phyloP scores from a whole-genome alignment of 2,888 invertebrate species.

The Escarpia spicata region DNA sequence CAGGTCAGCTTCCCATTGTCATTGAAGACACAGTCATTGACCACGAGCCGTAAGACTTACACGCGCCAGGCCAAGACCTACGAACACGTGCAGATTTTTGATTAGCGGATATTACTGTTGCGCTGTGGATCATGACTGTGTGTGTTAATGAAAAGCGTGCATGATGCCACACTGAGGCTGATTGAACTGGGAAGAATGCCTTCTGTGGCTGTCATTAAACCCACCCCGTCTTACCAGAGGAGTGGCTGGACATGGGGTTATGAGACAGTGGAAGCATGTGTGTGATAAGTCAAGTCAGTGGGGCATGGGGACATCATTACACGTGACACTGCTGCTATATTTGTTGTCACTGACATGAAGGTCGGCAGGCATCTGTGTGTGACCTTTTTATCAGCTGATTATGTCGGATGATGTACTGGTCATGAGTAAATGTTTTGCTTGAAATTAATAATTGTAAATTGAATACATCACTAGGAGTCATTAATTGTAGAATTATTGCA shows the following conservation, averaged over 20 bases:
- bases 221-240: neutral
- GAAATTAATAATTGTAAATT: neutral
- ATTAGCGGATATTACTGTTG: slow-evolving; percentile 6
- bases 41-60: neutral
- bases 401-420: neutral
- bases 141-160: neutral
- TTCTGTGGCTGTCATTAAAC: neutral
- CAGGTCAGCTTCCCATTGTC: neutral
- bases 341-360: neutral
- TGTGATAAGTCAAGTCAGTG: neutral
- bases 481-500: too few relatives aligned
- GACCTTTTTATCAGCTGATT: neutral
- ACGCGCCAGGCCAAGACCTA: neutral
- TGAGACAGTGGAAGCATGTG: neutral
- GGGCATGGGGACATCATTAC: neutral
- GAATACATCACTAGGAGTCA: too few relatives aligned
- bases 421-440: neutral
- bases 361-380: neutral
- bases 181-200: neutral
- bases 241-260: neutral
- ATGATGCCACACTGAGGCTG: neutral
- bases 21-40: neutral
- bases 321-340: neutral
- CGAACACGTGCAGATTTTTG: neutral
- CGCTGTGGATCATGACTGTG: neutral